These are phyloP conservation scores for Podarcis raffonei DNA, from an alignment of 2,113 vertebrate species.

Conservation along the genomic window DNA sequence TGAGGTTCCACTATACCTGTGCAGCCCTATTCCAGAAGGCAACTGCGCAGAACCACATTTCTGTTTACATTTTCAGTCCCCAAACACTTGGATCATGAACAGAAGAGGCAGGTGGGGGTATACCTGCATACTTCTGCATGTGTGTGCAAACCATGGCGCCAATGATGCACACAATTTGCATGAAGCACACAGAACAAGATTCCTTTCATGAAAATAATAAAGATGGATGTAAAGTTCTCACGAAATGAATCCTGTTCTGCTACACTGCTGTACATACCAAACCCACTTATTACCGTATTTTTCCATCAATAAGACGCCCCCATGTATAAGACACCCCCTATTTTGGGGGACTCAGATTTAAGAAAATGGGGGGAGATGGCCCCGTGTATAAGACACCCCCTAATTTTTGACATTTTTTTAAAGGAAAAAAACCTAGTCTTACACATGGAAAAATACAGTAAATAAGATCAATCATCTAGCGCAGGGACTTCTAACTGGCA, in stretches of 20 bases:
- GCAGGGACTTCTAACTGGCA: background rate
- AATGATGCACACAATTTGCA: background rate
- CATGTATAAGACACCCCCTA: no score
- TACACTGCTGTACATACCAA: background rate
- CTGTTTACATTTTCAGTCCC: background rate
- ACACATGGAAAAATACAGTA: no score
- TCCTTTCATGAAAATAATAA: no score
- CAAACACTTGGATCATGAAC: background rate
- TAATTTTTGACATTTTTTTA: no score
- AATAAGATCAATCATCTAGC: background rate
- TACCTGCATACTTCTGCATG: background rate
- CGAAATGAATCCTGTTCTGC: background rate
- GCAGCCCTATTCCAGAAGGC: background rate
- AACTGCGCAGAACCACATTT: background rate
- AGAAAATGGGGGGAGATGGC: no score
- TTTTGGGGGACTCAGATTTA: no score
- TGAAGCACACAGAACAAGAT: background rate
- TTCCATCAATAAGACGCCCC: no score
- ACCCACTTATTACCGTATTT: background rate
- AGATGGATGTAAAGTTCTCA: background rate
- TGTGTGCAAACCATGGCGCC: no score
- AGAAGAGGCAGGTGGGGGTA: background rate
- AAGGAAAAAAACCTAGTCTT: no score
- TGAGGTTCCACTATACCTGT: background rate
- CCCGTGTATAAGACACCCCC: no score